A percentile compares a stretch with the other conserved stretches of the same genome.
Conservation (phyloP, 1,140 invertebrate genomes). For the Solenopsis invicta region DNA sequence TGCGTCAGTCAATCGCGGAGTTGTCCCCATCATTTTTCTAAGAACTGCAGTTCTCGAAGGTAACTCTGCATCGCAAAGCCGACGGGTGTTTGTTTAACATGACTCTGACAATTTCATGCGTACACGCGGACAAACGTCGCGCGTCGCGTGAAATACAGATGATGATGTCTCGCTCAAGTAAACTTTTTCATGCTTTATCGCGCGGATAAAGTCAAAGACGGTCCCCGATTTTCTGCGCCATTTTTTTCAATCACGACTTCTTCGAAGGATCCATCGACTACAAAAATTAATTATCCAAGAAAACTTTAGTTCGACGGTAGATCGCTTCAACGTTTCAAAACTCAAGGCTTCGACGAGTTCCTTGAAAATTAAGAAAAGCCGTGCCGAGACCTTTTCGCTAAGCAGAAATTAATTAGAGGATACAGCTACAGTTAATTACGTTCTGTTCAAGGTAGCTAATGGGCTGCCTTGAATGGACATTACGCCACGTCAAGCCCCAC, state of each 20-base stretch:
- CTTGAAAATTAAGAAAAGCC: neutral
- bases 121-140: neutral
- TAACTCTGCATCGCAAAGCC: conserved; percentile 42
- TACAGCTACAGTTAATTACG: neutral
- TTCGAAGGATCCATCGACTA: neutral
- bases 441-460: neutral
- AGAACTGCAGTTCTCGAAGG: conserved; percentile 29
- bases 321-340: too few relatives aligned
- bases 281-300: neutral
- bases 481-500: conserved; percentile 14
- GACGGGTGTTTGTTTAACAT: conserved; percentile 34
- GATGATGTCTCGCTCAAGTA: neutral
- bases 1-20: conserved; percentile 43
- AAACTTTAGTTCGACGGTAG: neutral
- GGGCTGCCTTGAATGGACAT: neutral
- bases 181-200: neutral
- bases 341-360: neutral
- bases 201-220: neutral
- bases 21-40: conserved; percentile 55
- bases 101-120: conserved; percentile 24
- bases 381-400: neutral
- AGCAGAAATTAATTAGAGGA: neutral
- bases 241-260: neutral
- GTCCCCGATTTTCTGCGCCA: neutral
- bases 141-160: conserved; percentile 1